Base-by-base conservation (phyloP, 2,888 invertebrate genomes). In the Agrotis ipsilon region DNA sequence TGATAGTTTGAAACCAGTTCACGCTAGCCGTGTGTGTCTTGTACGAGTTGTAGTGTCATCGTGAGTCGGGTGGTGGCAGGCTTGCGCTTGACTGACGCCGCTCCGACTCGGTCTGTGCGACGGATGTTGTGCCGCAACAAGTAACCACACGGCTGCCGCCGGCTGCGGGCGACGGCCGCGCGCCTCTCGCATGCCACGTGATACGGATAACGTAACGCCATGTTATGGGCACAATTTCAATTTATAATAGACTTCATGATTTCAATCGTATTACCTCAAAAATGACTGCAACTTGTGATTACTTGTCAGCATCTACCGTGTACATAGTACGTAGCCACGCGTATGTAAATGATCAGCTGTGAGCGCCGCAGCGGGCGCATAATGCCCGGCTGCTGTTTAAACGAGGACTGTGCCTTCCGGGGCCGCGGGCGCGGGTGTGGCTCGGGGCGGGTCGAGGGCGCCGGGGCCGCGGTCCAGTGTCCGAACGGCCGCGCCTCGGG, bases 401-500 rank as follows among this genome's bases (percentile, higher is more conserved):
- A 90, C 92, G 93, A 92, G 91, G 89, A 90, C 85, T 90, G 94
- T 94, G 94, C 94, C 94, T 94, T 94, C 87, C 89, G 93, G 91
- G 48, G 45, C 14, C 45, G 45, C 16, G 45, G 45, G 45, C 16
- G 45, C 45, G 45, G 45, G 4, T 18, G 45, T 16, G 45, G 45
- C 45, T 16, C 45, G 45, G 45, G 16, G 16, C 11, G 39, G 7
- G 45, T 14, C 45, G 45, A 1, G 45, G 45, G 16, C 45, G 45
- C 45, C 5, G 45, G 16, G 1, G 3, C 89, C 87, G 86, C 71
- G 45, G 39, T 39, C 39, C 39, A 9, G 39, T 5, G 4, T 1
- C 32, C 32, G 32, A 6, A 32, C 32, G 39, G 16, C 89, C 87
- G 85, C 71, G 45, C 21, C 45, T 43, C 62, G 65, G 72, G 68